Base-by-base conservation (phyloP, 2,888 invertebrate species). In the Torymus texanus region DNA sequence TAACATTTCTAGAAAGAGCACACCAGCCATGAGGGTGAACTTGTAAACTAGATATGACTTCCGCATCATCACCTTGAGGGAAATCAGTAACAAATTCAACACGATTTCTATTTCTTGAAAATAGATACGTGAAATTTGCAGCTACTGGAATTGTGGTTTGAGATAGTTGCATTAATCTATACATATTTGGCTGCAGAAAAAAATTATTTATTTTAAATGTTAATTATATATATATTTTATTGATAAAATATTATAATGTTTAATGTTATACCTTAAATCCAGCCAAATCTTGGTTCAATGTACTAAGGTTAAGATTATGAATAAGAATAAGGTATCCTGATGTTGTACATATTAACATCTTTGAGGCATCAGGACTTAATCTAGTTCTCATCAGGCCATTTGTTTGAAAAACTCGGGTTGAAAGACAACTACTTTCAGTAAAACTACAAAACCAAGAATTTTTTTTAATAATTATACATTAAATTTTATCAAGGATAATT, bases 81-180 rank as follows among this genome's bases (percentile, higher is more conserved):
- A 98, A 98, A 91, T 98, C 98, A 0, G 95, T 94, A 14, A 98
- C 93, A 86, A 98, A 94, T 90, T 98, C 98, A 3, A 98, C 94
- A 61, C 97, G 92, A 90, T 98, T 98, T 84, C 95, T 93, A 84
- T 93, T 93, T 73, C 96, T 93, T 73, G 92, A 94, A 88, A 98
- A 98, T 68, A 97, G 92, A 87, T 95, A 94, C 87, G 96, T 97
- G 88, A 94, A 97, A 89, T 93, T 93, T 0, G 95, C 94, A 3
- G 95, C 96, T 70, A 95, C 93, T 0, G 96, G 96, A 84, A 96
- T 95, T 82, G 94, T 93, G 84, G 96, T 96, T 85, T 94, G 94
- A 84, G 95, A 96, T 88, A 95, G 92, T 90, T 97, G 97, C 96
- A 97, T 97, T 85, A 97, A 91, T 84, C 97, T 92, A 90, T 97